A percentile compares a stretch with the other conserved stretches of the same genome.
Evolutionary conservation across 2,113 vertebrate species (phyloP).

Genomic region (Camarhynchus parvulus): DNA sequence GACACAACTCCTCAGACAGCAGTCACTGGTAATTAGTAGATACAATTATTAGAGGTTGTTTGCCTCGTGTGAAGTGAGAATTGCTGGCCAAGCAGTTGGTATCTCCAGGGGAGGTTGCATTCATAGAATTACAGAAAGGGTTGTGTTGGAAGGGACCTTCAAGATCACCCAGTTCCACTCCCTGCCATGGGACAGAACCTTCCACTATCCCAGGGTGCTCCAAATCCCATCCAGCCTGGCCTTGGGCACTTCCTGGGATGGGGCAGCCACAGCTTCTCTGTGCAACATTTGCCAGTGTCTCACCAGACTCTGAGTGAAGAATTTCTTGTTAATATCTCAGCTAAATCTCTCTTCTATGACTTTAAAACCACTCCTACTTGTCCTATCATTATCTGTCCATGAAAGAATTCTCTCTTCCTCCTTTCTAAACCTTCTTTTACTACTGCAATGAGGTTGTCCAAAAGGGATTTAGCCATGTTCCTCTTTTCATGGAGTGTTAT

Average conservation of each 20-base stretch:
- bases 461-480: not conserved
- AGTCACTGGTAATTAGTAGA: not conserved
- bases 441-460: not conserved
- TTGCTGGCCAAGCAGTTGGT: not conserved
- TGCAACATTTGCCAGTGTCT: rapidly evolving
- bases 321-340: not conserved
- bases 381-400: not conserved
- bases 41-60: not conserved
- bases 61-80: not conserved
- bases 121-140: not conserved
- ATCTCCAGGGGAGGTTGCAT: not conserved
- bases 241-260: not conserved
- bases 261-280: not conserved
- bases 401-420: not conserved
- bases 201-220: not conserved
- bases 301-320: not conserved
- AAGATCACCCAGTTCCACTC: not conserved
- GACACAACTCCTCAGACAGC: not conserved
- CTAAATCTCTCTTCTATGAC: not conserved
- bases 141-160: not conserved
- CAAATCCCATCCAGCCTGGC: not conserved
- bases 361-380: not conserved
- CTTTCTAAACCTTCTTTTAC: not conserved
- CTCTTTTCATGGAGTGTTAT: not conserved
- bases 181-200: not conserved